These are phyloP conservation scores for Agrenia bidenticulata DNA, from an alignment of 2,888 invertebrate genomes.

Conservation along the genomic window DNA sequence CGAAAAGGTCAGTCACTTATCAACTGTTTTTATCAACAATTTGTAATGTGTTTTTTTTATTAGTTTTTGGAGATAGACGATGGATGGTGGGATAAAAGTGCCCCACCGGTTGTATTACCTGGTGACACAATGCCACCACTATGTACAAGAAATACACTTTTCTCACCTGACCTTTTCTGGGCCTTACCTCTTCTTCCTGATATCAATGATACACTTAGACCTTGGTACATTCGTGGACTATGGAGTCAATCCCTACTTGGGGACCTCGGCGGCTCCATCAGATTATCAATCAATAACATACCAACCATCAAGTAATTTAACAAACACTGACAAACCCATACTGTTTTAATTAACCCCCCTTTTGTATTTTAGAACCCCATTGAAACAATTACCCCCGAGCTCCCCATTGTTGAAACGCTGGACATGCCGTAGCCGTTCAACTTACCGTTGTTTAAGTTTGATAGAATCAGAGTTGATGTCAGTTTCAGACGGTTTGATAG, in stretches of 20 bases:
- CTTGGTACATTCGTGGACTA: constrained; percentile 53
- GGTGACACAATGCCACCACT: constrained; percentile 54
- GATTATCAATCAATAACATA: constrained; percentile 51
- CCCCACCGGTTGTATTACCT: constrained; percentile 53
- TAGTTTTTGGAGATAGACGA: constrained; percentile 54
- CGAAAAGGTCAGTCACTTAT: constrained; percentile 52
- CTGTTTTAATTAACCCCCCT: too few species aligned
- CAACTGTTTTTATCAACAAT: too few species aligned
- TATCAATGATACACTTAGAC: too few species aligned
- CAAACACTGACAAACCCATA: too few species aligned
- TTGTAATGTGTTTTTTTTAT: constrained; percentile 3
- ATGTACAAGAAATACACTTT: constrained; percentile 53
- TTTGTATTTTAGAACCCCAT: too few species aligned
- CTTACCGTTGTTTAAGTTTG: constrained; percentile 53
- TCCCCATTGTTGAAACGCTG: constrained; percentile 53
- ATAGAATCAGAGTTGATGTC: too few species aligned
- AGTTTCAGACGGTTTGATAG: too few species aligned
- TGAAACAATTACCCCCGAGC: too few species aligned
- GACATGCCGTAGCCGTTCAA: constrained; percentile 53
- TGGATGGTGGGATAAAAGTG: constrained; percentile 53
- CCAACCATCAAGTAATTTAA: too few species aligned
- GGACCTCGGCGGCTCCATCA: constrained; percentile 53
- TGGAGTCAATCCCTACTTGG: constrained; percentile 54
- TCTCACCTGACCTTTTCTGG: constrained; percentile 54
- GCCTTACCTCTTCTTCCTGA: constrained; percentile 53